Conservation (phyloP, 2,888 invertebrate species). For the Pseudococcus longispinus region DNA sequence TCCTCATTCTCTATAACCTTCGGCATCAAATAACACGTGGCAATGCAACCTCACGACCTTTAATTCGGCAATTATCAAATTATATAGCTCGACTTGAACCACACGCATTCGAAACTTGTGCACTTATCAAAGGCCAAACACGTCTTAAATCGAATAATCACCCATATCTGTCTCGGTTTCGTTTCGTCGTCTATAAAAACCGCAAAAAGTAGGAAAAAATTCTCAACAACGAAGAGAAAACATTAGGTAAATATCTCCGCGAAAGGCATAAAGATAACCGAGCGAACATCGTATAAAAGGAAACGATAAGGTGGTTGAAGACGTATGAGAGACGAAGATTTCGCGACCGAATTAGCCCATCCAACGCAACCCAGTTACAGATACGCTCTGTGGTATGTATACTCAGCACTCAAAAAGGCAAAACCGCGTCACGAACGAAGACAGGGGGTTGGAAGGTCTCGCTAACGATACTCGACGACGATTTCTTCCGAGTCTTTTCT, state of each 20-base stretch:
- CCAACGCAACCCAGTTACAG: not conserved
- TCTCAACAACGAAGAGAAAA: not conserved
- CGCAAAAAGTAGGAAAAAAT: not conserved
- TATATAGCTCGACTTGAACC: not conserved
- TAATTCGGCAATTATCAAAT: not conserved
- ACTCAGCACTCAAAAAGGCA: not conserved
- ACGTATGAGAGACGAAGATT: not conserved
- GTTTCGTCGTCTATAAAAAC: not conserved
- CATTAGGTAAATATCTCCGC: not conserved
- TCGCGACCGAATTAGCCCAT: not conserved
- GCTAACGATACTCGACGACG: not conserved
- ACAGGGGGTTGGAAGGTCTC: not conserved
- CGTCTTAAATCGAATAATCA: no score
- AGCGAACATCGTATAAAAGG: not conserved
- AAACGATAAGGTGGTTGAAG: not conserved
- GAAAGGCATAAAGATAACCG: not conserved
- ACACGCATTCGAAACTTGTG: not conserved
- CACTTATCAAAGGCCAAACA: no score
- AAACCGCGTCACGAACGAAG: not conserved
- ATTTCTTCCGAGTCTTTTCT: not conserved
- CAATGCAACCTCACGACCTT: not conserved
- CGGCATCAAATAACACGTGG: not conserved
- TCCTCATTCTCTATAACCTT: not conserved
- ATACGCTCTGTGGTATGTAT: not conserved
- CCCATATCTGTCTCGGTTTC: not conserved